Percentiles rank a stretch among this genome's conserved stretches.
These are phyloP conservation scores for Gymnothorax reevesii DNA, from an alignment of 2,797 vertebrate genomes.

Conservation along the genomic window DNA sequence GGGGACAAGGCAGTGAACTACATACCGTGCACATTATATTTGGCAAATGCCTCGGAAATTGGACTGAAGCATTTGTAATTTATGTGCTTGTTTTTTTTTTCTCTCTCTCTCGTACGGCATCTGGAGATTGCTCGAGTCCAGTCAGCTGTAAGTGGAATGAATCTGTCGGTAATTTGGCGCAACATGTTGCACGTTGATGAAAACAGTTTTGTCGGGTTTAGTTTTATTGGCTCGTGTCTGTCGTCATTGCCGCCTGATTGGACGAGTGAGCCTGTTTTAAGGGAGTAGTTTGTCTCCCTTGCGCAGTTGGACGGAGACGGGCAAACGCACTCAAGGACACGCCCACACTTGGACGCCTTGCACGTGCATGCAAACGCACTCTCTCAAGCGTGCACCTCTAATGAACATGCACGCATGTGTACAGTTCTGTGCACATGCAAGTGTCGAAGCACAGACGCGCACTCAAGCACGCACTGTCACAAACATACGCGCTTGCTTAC, in stretches of 20 bases:
- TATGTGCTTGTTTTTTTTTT: background rate
- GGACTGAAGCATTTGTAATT: background rate
- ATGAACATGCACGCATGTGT: too few relatives aligned
- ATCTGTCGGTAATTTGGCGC: background rate
- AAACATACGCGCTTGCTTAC: too few relatives aligned
- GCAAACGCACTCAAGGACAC: background rate
- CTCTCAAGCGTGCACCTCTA: background rate
- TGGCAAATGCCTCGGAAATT: background rate
- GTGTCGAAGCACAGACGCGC: too few relatives aligned
- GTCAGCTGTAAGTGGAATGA: background rate
- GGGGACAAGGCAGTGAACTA: background rate
- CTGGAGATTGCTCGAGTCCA: background rate
- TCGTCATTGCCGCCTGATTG: background rate
- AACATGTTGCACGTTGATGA: background rate
- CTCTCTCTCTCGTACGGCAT: background rate
- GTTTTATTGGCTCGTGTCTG: background rate
- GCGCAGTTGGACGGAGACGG: background rate
- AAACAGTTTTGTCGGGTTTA: background rate
- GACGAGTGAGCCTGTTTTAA: background rate
- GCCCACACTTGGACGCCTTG: background rate
- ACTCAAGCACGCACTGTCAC: too few relatives aligned
- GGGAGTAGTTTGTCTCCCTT: background rate
- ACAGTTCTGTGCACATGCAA: too few relatives aligned
- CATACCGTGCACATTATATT: background rate
- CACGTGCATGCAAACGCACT: too few relatives aligned